Conservation (phyloP, 2,113 vertebrate genomes). For the Sclerurus mexicanus region DNA sequence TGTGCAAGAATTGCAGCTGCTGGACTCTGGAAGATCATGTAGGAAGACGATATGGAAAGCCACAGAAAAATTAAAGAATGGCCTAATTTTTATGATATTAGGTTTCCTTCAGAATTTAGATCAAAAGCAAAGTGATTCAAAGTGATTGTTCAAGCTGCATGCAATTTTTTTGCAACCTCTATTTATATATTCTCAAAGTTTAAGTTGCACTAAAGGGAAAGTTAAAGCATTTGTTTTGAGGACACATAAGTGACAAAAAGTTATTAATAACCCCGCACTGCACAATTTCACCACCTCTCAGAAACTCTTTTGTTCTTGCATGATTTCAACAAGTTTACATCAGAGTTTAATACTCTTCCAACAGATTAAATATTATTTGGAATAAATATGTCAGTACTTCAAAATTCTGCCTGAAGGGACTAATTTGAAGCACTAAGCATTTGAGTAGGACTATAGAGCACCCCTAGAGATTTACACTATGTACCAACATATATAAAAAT, state of each 20-base stretch:
- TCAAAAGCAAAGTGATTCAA: not conserved
- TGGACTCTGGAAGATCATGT: not conserved
- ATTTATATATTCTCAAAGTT: not conserved
- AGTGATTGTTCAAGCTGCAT: not conserved
- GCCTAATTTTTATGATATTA: not conserved
- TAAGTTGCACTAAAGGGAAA: not conserved
- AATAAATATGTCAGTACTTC: slow-evolving; percentile 58
- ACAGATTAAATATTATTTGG: slow-evolving; percentile 52
- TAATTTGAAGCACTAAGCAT: not conserved
- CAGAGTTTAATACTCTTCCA: slow-evolving; percentile 60
- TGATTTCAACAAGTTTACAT: slow-evolving; percentile 58
- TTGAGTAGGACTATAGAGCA: not conserved
- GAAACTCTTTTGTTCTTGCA: slow-evolving; percentile 30
- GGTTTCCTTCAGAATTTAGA: not conserved
- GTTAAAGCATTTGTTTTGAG: not conserved
- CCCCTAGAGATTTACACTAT: not conserved
- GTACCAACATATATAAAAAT: not conserved
- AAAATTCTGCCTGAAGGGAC: slow-evolving; percentile 41
- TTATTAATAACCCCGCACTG: not conserved
- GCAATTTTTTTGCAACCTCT: not conserved
- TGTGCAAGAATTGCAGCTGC: not conserved
- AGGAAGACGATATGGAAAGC: rapidly evolving
- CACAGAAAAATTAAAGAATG: not conserved
- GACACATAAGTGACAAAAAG: not conserved
- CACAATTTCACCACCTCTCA: slow-evolving; percentile 20